These are phyloP conservation scores for Thermophis baileyi DNA, from an alignment of 2,113 vertebrate genomes.

Conservation along the genomic window DNA sequence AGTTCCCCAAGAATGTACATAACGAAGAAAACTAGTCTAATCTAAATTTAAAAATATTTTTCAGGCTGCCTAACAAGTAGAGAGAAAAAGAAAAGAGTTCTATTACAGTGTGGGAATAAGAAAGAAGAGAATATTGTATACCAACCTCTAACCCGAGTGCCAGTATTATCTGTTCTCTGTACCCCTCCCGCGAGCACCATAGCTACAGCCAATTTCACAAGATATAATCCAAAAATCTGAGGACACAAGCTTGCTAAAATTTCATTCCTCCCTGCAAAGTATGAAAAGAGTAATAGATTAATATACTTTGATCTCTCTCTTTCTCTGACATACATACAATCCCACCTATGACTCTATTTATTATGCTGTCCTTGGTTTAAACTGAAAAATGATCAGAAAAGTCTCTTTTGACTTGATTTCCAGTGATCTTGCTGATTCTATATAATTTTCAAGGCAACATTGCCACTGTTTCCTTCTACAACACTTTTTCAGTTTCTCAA, in stretches of 20 bases:
- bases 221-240: conserved; percentile 94
- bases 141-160: conserved; percentile 89
- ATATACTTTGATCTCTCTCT: not conserved
- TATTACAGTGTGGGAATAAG: not conserved
- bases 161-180: conserved; percentile 88
- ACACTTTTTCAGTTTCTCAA: not conserved
- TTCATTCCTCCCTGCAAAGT: conserved; percentile 84
- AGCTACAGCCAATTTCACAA: conserved; percentile 91
- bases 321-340: not conserved
- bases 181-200: conserved; percentile 95
- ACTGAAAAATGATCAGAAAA: not conserved
- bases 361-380: not conserved
- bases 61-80: not conserved
- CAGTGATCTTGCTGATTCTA: not conserved
- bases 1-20: not conserved
- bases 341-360: not conserved
- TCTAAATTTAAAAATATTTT: not conserved
- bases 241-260: conserved; percentile 93
- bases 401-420: not conserved
- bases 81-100: not conserved
- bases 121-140: conserved; percentile 27
- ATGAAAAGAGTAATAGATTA: conserved; percentile 23
- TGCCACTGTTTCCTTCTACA: not conserved
- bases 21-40: not conserved
- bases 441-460: not conserved